These are phyloP conservation scores for Epinotia brunnichana DNA, from an alignment of 2,888 invertebrate genomes.

Conservation along the genomic window DNA sequence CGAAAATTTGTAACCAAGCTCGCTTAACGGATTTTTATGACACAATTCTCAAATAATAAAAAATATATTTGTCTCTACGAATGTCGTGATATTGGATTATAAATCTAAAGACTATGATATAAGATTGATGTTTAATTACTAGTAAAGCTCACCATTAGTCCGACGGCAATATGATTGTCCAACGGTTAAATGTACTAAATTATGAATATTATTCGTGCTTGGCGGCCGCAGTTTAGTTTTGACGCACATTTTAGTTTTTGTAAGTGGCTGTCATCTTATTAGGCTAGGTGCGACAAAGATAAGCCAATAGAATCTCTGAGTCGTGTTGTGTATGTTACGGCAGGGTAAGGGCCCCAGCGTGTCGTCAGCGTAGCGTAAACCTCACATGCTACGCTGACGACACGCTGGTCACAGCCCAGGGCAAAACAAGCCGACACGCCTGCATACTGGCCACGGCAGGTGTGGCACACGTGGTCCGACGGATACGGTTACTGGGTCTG, in stretches of 20 bases:
- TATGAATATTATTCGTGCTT: background rate
- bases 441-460: too few relatives aligned
- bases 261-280: background rate
- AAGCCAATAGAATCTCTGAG: background rate
- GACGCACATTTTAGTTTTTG: background rate
- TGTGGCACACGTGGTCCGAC: too few relatives aligned
- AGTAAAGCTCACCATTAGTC: background rate
- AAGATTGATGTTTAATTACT: background rate
- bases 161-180: background rate
- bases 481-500: too few relatives aligned
- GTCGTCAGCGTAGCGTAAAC: too few relatives aligned
- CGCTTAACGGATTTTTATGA: background rate
- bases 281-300: background rate
- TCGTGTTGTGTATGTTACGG: background rate
- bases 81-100: background rate
- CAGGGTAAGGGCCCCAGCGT: background rate
- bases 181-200: background rate
- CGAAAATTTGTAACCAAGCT: background rate
- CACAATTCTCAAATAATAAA: background rate
- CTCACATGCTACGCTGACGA: too few relatives aligned
- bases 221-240: background rate
- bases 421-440: too few relatives aligned
- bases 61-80: background rate
- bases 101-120: background rate
- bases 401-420: too few relatives aligned